Conservation (phyloP, 2,797 vertebrate species). For the Myotis planiceps region DNA sequence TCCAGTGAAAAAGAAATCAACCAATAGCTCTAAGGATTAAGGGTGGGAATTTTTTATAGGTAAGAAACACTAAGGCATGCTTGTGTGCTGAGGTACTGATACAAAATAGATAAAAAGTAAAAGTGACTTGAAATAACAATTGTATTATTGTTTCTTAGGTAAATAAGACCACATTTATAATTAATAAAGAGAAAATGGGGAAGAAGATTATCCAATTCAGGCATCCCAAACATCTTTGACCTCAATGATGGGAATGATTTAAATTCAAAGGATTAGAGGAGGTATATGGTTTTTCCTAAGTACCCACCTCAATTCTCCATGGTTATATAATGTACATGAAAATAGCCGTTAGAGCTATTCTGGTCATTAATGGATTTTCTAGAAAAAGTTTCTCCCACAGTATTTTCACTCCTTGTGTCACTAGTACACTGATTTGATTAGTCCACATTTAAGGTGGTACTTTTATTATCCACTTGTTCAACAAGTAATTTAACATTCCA, state of each 20-base stretch:
- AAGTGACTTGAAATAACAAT: not conserved
- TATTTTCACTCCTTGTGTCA: not conserved
- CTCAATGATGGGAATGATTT: not conserved
- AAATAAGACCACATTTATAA: not conserved
- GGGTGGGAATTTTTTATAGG: not conserved
- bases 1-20: not conserved
- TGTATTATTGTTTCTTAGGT: not conserved
- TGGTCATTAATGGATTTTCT: not conserved
- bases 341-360: not conserved
- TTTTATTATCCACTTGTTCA: not conserved
- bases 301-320: not conserved
- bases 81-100: not conserved
- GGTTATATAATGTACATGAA: not conserved
- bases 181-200: not conserved
- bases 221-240: not conserved
- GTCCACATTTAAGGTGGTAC: not conserved
- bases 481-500: not conserved
- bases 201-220: not conserved
- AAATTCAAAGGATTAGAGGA: not conserved
- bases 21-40: not conserved
- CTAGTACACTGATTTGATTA: not conserved
- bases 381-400: not conserved
- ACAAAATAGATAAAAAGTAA: not conserved
- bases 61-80: not conserved
- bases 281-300: too few relatives aligned